Percentiles rank a stretch among this genome's conserved stretches.
Evolutionary conservation across 2,888 invertebrate species (phyloP).

Genomic region (Tethea ocularis): DNA sequence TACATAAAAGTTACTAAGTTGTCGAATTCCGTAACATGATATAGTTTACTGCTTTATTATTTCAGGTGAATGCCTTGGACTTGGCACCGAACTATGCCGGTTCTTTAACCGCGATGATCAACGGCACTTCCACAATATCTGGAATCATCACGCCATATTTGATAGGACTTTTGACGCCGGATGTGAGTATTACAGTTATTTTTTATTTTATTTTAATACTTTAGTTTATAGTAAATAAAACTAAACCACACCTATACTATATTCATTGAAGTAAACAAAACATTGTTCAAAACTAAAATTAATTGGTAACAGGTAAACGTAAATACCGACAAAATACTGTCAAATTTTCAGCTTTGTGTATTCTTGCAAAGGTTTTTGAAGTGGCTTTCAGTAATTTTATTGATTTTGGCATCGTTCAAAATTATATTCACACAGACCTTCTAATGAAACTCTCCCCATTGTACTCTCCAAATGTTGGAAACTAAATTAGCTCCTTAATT

Average conservation of each 20-base stretch:
- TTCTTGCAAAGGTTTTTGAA: conserved; percentile 8
- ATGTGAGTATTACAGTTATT: conserved; percentile 73
- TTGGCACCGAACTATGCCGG: conserved; percentile 87
- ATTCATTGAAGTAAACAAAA: too few relatives aligned
- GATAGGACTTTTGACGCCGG: conserved; percentile 84
- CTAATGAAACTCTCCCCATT: too few relatives aligned
- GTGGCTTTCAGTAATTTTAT: conserved; percentile 13
- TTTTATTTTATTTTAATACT: neutral
- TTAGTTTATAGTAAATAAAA: neutral
- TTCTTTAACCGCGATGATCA: conserved; percentile 86
- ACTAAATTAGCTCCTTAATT: too few relatives aligned
- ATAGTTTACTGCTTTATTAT: conserved; percentile 23
- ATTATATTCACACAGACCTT: too few relatives aligned
- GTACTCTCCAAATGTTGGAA: too few relatives aligned
- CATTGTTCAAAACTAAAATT: neutral
- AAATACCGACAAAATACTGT: conserved; percentile 25
- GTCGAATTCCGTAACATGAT: neutral
- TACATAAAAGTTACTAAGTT: too few relatives aligned
- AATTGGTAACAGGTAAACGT: neutral
- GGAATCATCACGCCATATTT: conserved; percentile 86
- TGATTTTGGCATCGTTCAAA: too few relatives aligned
- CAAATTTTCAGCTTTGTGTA: conserved; percentile 24
- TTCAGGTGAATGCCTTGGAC: conserved; percentile 85
- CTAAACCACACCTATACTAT: too few relatives aligned
- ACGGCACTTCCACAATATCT: conserved; percentile 86